Evolutionary conservation across 2,888 invertebrate species (phyloP).

Genomic region (Melinaea menophilus): DNA sequence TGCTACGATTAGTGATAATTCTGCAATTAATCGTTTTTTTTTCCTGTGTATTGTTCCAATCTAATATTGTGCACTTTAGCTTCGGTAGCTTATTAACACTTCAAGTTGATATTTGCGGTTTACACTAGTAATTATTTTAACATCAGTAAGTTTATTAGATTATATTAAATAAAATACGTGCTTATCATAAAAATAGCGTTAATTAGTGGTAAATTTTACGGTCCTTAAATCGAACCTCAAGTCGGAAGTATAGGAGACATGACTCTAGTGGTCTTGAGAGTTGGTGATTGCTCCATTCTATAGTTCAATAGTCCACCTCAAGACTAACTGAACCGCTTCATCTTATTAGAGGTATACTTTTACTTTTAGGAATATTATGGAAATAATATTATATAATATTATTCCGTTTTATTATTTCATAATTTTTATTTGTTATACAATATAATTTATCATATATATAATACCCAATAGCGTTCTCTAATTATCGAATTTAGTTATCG

Average conservation of each 20-base stretch:
- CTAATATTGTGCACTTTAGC: no score
- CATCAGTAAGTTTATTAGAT: no score
- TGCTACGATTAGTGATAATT: no score
- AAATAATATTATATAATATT: slow-evolving; percentile 10
- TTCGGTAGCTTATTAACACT: no score
- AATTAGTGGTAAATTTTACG: slow-evolving; percentile 30
- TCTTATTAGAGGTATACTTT: slow-evolving; percentile 25
- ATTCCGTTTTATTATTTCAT: neutral
- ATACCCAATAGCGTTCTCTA: no score
- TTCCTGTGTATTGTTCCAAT: no score
- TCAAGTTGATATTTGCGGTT: no score
- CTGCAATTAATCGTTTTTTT: no score
- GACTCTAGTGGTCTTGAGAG: slow-evolving; percentile 59
- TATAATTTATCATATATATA: no score
- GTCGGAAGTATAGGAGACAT: slow-evolving; percentile 52
- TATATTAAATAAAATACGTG: slow-evolving; percentile 10
- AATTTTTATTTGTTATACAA: no score
- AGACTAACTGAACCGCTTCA: slow-evolving; percentile 45
- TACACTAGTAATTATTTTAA: no score
- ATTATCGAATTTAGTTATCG: no score
- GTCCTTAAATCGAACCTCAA: slow-evolving; percentile 30
- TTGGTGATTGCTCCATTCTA: slow-evolving; percentile 74
- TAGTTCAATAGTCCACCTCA: slow-evolving; percentile 62
- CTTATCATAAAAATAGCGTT: slow-evolving; percentile 23
- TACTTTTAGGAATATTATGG: slow-evolving; percentile 17